phyloP scores from a whole-genome alignment of 2,113 vertebrate species.

The Archilochus colubris region DNA sequence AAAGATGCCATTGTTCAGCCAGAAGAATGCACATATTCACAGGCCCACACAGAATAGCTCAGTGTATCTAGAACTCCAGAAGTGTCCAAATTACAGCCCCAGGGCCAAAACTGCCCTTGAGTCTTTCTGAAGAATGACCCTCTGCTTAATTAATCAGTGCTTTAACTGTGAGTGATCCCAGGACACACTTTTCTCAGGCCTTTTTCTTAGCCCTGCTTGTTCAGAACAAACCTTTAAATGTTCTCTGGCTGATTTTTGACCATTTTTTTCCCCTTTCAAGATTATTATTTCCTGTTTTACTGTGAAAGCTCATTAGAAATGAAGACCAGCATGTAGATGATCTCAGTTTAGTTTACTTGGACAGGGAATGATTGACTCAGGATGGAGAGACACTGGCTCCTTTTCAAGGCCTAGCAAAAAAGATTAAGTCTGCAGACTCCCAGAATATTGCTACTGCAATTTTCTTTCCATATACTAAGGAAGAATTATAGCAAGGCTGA shows the following conservation, averaged over 20 bases:
- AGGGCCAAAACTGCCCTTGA: slow-evolving; percentile 61
- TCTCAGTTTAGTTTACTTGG: slow-evolving; percentile 67
- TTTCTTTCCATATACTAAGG: slow-evolving; percentile 32
- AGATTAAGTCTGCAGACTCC: slow-evolving; percentile 28
- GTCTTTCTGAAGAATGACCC: slow-evolving; percentile 61
- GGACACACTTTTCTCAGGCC: slow-evolving; percentile 61
- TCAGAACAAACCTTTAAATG: slow-evolving; percentile 69
- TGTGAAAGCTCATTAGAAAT: slow-evolving; percentile 61
- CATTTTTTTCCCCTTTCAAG: slow-evolving; percentile 61
- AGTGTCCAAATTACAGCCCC: slow-evolving; percentile 66
- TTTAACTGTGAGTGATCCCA: slow-evolving; percentile 65
- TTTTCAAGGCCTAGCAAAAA: slow-evolving; percentile 56
- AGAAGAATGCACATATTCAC: slow-evolving; percentile 64
- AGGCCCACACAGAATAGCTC: slow-evolving; percentile 51
- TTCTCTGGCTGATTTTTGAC: slow-evolving; percentile 69
- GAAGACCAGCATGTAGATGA: slow-evolving; percentile 69
- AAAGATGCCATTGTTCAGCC: slow-evolving; percentile 63
- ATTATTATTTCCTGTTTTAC: slow-evolving; percentile 71
- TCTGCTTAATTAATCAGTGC: slow-evolving; percentile 64
- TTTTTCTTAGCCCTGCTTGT: slow-evolving; percentile 53
- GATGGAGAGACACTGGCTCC: slow-evolving; percentile 56
- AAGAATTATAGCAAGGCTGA: slow-evolving; percentile 22
- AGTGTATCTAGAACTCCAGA: slow-evolving; percentile 69
- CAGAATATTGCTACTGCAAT: slow-evolving; percentile 55
- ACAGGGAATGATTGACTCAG: slow-evolving; percentile 31